A percentile compares a stretch with the other conserved stretches of the same genome.
Evolutionary conservation across 2,113 vertebrate genomes (phyloP).

Genomic region (Nibea coibor): DNA sequence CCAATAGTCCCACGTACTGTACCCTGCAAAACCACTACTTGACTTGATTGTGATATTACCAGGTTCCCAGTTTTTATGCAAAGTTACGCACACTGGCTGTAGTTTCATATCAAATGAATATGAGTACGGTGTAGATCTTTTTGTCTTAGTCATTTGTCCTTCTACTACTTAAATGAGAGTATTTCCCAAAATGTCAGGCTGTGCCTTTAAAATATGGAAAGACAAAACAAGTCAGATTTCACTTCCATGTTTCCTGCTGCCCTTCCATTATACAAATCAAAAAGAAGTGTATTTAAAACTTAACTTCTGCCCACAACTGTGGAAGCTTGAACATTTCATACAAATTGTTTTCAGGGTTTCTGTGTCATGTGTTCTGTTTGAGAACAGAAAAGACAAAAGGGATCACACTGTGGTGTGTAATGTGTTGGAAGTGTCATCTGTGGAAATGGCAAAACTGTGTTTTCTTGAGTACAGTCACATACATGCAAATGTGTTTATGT

Average conservation of each 20-base stretch:
- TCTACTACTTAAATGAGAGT: background rate
- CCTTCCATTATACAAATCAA: conserved; percentile 26
- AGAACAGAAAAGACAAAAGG: conserved; percentile 52
- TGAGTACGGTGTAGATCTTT: background rate
- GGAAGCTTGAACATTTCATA: conserved; percentile 40
- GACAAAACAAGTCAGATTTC: background rate
- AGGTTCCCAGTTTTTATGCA: background rate
- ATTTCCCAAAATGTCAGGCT: conserved; percentile 5
- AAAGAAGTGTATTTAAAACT: conserved; percentile 21
- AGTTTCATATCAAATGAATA: background rate
- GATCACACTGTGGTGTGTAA: conserved; percentile 52
- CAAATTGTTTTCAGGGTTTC: conserved; percentile 60
- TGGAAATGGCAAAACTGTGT: conserved; percentile 68
- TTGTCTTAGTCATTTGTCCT: background rate
- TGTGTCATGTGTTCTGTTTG: conserved; percentile 58
- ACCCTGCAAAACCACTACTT: background rate
- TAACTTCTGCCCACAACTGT: conserved; percentile 26
- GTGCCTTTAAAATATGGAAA: background rate
- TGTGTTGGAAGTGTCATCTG: conserved; percentile 65
- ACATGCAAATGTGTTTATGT: conserved; percentile 69
- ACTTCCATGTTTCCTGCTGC: background rate
- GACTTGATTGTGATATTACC: background rate
- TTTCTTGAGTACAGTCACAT: conserved; percentile 55
- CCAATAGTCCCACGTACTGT: background rate
- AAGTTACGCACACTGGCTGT: background rate